Base-by-base conservation (phyloP, 2,113 vertebrate genomes). In the Neomonachus schauinslandi region DNA sequence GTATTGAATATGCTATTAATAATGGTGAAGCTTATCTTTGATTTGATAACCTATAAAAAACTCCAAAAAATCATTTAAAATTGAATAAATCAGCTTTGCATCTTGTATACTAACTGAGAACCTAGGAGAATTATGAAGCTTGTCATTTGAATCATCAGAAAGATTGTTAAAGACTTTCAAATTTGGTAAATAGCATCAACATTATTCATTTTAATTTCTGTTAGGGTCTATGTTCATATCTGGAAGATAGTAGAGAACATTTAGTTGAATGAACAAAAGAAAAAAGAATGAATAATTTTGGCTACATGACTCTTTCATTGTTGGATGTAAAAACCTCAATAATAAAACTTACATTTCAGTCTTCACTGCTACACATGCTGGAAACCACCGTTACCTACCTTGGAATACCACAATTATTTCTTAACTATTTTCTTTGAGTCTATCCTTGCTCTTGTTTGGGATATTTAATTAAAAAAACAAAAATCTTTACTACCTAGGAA, bases 381-480 rank as follows among this genome's bases (percentile, higher is more conserved):
- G 9, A 72, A 46, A 7, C 24, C 10, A 84, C 7, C 7, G 31
- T 84, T 77, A 59, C 65, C 5, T 84, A 69, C 21, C 22, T 72
- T 7, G 18, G n/a, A 46, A 74, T 53, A 67, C 16, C 42, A 53
- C 31, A 14, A 4, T 21, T 0, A 55, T 72, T 80, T 85, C 79
- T 74, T 72, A 89, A 57, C 63, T 86, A 9, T 42, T 81, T 95
- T 85, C 36, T 95, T 93, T 90, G 31, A 74, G 31, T 71, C 13
- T 72, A 46, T 39, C 31, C 7, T 71, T 93, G 22, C 4, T 9
- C 33, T 88, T 77, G 14, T 55, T 53, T n/a, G 21, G 59, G 21
- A 77, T 89, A 31, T 36, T 63, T n/a, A 88, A 24, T 67, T 76
- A 9, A 67, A 67, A 67, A 67, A 67, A 18, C 33, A 81, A 91